A percentile compares a stretch with the other conserved stretches of the same genome.
phyloP scores from a whole-genome alignment of 1,140 invertebrate genomes.

The Caenorhabditis remanei region DNA sequence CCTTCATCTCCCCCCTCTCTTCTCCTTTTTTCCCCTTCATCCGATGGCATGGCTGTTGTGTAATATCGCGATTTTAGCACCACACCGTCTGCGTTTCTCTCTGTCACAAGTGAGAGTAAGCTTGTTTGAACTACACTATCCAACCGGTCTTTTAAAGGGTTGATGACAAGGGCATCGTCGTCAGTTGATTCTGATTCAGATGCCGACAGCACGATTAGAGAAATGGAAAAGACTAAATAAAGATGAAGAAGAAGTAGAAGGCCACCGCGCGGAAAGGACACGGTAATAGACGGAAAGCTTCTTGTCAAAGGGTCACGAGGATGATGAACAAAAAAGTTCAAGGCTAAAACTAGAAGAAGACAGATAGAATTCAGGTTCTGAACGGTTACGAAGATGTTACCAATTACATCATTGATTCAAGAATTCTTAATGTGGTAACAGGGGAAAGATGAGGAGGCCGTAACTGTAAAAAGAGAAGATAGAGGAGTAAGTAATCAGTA shows the following conservation, averaged over 20 bases:
- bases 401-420: constrained; percentile 28
- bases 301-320: constrained; percentile 11
- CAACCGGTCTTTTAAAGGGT: constrained; percentile 50
- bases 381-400: constrained; percentile 19
- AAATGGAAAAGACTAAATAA: no score
- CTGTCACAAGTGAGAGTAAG: constrained; percentile 52
- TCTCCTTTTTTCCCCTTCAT: background rate
- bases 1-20: constrained; percentile 11
- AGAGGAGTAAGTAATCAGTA: constrained; percentile 12
- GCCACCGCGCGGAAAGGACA: background rate
- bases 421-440: constrained; percentile 35
- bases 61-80: constrained; percentile 53
- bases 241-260: no score
- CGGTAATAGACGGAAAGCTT: constrained; percentile 4
- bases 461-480: constrained; percentile 8
- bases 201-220: constrained; percentile 15
- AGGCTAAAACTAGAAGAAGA: background rate
- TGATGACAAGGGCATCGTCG: constrained; percentile 41
- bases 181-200: constrained; percentile 34
- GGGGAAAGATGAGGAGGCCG: background rate
- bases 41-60: constrained; percentile 50
- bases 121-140: constrained; percentile 55
- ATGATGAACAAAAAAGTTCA: background rate
- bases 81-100: constrained; percentile 35
- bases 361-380: constrained; percentile 4